Conservation (phyloP, 2,888 invertebrate genomes). For the Aporophyla nigra region DNA sequence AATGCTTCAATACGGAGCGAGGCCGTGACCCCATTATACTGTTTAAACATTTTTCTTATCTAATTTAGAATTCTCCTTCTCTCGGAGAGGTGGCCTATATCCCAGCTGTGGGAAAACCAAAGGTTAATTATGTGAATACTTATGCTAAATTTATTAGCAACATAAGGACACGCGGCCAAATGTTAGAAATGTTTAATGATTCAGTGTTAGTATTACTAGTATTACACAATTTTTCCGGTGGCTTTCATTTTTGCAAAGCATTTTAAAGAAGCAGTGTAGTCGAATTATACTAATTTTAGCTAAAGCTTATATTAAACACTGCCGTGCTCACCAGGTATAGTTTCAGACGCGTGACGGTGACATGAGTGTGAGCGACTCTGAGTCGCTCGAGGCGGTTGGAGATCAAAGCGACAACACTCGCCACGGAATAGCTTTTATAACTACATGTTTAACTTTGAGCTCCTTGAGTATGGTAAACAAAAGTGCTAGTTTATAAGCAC, state of each 20-base stretch:
- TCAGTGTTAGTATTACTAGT: too few species aligned
- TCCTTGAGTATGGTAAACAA: neutral
- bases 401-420: conserved; percentile 54
- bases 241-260: neutral
- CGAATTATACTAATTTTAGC: neutral
- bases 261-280: too few species aligned
- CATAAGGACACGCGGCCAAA: neutral
- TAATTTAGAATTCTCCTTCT: conserved; percentile 1
- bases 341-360: neutral
- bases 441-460: conserved; percentile 5
- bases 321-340: rapidly evolving
- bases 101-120: too few species aligned
- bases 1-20: neutral
- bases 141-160: neutral
- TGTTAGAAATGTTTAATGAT: neutral
- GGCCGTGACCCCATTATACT: neutral
- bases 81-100: too few species aligned
- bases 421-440: conserved; percentile 47
- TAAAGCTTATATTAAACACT: neutral
- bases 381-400: conserved; percentile 47
- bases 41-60: conserved; percentile 3
- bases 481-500: neutral
- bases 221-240: neutral
- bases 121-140: too few species aligned
- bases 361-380: neutral